These are phyloP conservation scores for Paralichthys olivaceus DNA, from an alignment of 2,113 vertebrate genomes.

Conservation along the genomic window DNA sequence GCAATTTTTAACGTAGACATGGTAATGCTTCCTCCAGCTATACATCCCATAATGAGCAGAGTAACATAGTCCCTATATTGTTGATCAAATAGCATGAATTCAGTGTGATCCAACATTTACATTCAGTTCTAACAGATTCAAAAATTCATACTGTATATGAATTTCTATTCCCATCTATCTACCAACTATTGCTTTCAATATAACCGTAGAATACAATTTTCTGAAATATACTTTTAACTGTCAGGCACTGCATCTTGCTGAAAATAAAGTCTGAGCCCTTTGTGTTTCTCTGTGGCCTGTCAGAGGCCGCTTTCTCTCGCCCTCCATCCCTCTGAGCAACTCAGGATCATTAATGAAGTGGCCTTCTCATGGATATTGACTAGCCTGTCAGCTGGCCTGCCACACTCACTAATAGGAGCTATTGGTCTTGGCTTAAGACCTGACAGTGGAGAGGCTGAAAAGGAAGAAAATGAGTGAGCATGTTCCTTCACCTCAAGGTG, in stretches of 20 bases:
- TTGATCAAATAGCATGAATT: background rate
- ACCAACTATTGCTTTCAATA: slow-evolving; percentile 13
- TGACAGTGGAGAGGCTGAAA: slow-evolving; percentile 76
- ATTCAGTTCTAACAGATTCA: background rate
- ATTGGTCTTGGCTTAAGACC: slow-evolving; percentile 99
- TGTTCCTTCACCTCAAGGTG: slow-evolving; percentile 44
- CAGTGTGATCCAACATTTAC: background rate
- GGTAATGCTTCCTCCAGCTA: background rate
- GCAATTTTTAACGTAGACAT: background rate
- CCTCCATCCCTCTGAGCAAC: slow-evolving; percentile 90
- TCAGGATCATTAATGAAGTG: slow-evolving; percentile 99
- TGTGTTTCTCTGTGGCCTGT: slow-evolving; percentile 91
- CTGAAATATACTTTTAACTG: slow-evolving; percentile 19
- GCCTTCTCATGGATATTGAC: slow-evolving; percentile 99
- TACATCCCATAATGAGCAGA: background rate
- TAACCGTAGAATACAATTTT: background rate
- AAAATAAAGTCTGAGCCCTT: slow-evolving; percentile 79
- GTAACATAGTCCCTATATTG: background rate
- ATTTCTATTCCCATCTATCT: background rate
- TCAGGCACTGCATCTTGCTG: slow-evolving; percentile 10
- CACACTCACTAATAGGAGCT: slow-evolving; percentile 98
- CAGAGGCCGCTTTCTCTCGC: slow-evolving; percentile 91
- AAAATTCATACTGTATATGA: too few species aligned
- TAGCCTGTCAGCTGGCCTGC: slow-evolving; percentile 96
- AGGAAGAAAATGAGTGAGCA: slow-evolving; percentile 57